Evolutionary conservation across 1,140 invertebrate genomes (phyloP).

Genomic region (Ladona fulva): DNA sequence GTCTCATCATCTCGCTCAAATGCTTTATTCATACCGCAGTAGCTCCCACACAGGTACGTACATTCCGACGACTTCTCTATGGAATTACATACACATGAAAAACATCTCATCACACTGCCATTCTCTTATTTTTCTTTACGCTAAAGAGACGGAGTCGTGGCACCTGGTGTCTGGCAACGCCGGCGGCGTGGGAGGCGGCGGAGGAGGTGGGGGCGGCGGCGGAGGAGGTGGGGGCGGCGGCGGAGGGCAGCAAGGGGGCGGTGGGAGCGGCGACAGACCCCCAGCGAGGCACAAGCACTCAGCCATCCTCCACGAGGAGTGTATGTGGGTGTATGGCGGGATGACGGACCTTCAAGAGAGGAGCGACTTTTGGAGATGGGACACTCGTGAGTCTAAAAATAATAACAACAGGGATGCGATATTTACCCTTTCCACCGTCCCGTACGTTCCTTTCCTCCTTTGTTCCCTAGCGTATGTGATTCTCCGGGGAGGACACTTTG

Average conservation of each 20-base stretch:
- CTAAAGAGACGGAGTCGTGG: constrained; percentile 66
- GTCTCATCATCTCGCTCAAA: not conserved
- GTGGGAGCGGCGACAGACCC: constrained; percentile 40
- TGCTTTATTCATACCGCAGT: too few species aligned
- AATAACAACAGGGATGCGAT: not conserved
- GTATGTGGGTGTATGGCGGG: constrained; percentile 82
- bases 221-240: constrained; percentile 51
- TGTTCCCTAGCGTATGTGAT: too few species aligned
- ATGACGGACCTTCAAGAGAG: constrained; percentile 76
- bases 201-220: constrained; percentile 47
- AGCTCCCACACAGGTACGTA: too few species aligned
- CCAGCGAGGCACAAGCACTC: constrained; percentile 77
- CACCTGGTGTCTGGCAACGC: constrained; percentile 43
- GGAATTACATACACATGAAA: too few species aligned
- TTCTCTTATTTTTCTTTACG: too few species aligned
- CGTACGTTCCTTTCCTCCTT: too few species aligned
- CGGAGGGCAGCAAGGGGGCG: constrained; percentile 21
- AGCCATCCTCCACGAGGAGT: constrained; percentile 64
- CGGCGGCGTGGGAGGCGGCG: constrained; percentile 26
- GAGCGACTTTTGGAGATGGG: constrained; percentile 78
- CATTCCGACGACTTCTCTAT: too few species aligned
- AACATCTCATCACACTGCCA: not conserved
- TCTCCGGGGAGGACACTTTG: too few species aligned
- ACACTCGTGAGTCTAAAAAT: constrained; percentile 43
- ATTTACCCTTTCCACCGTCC: too few species aligned